These are phyloP conservation scores for Helleia helle DNA, from an alignment of 2,888 invertebrate species.

Conservation along the genomic window DNA sequence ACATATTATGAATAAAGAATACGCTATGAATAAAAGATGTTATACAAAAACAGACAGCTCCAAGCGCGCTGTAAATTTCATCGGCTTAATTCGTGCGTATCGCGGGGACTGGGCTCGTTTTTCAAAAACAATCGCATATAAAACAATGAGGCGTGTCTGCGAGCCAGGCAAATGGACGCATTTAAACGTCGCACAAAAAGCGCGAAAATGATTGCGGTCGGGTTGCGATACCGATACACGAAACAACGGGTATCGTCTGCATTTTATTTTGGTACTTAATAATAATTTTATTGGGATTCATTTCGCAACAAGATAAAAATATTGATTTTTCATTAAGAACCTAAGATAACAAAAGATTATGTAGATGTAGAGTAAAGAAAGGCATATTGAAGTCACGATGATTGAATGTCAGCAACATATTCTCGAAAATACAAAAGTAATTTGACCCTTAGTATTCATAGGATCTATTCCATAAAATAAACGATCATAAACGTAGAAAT, in stretches of 20 bases:
- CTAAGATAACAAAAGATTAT: no score
- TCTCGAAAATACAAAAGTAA: no score
- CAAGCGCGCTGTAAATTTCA: constrained; percentile 36
- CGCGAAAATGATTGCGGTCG: constrained; percentile 18
- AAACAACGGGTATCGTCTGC: background rate
- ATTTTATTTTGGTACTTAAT: background rate
- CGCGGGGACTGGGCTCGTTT: constrained; percentile 36
- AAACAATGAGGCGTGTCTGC: constrained; percentile 49
- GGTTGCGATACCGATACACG: constrained; percentile 10
- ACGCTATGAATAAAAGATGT: constrained; percentile 7
- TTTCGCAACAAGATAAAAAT: no score
- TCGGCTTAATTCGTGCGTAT: constrained; percentile 38
- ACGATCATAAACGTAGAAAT: background rate
- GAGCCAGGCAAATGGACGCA: constrained; percentile 29
- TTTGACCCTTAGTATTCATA: no score
- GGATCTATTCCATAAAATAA: no score
- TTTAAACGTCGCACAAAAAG: constrained; percentile 20
- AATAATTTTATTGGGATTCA: background rate
- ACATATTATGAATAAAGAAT: constrained; percentile 1
- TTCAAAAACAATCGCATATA: constrained; percentile 54
- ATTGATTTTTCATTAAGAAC: no score
- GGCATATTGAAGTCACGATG: no score
- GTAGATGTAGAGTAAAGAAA: no score
- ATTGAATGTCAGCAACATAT: no score
- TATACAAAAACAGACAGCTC: constrained; percentile 24